Percentiles rank a stretch among this genome's conserved stretches.
Evolutionary conservation across 1,140 invertebrate species (phyloP).

Genomic region (Bombus difficillimus): DNA sequence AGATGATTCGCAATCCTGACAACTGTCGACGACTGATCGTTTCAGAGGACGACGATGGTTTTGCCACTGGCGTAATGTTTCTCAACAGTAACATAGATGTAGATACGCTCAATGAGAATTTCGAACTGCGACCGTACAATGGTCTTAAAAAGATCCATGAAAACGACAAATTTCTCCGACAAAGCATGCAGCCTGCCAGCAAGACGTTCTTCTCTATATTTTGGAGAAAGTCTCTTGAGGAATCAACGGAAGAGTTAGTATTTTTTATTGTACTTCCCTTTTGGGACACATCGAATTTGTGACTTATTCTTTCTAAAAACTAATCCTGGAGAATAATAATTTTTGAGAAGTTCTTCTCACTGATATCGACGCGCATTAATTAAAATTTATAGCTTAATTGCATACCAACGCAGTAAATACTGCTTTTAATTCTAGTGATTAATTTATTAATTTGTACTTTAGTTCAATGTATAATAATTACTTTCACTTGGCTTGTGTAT

Average conservation of each 20-base stretch:
- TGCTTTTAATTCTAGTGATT: no score
- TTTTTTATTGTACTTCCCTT: background rate
- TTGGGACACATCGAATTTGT: background rate
- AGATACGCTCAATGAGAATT: slow-evolving; percentile 85
- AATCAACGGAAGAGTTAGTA: background rate
- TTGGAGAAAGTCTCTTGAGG: background rate
- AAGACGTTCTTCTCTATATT: slow-evolving; percentile 18
- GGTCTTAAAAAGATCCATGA: slow-evolving; percentile 82
- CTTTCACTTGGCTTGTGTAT: no score
- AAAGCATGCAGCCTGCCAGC: background rate
- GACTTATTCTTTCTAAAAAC: no score
- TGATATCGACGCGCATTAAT: no score
- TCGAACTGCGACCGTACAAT: slow-evolving; percentile 86
- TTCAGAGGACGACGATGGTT: slow-evolving; percentile 82
- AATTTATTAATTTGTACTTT: no score
- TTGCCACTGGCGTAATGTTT: slow-evolving; percentile 85
- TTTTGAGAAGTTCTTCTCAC: no score
- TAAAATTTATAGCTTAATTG: no score
- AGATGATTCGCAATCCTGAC: slow-evolving; percentile 83
- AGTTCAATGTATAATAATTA: no score
- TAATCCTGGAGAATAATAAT: no score
- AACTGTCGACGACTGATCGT: slow-evolving; percentile 75
- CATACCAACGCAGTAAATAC: no score
- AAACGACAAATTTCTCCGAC: background rate
- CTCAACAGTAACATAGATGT: slow-evolving; percentile 86